Evolutionary conservation across 64 coral and sea anemone species (phyloP).

Genomic region (Acropora tenuis): DNA sequence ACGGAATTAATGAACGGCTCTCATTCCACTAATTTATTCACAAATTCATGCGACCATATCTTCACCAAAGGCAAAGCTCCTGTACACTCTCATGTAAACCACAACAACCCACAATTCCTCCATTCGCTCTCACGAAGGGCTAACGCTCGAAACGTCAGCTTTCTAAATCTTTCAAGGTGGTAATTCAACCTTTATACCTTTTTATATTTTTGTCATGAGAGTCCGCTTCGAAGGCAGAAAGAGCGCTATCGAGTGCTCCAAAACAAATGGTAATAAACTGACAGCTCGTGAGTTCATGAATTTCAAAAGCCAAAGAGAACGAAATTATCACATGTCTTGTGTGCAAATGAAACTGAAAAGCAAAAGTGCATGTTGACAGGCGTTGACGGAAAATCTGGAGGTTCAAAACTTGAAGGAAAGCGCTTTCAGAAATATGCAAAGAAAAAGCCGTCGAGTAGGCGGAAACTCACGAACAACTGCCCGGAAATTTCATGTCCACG

Average conservation of each 20-base stretch:
- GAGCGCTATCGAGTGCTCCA: constrained; percentile 30
- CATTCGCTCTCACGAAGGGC: too few relatives aligned
- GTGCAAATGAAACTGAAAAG: constrained; percentile 28
- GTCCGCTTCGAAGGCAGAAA: background rate
- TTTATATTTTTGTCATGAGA: too few relatives aligned
- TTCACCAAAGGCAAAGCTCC: too few relatives aligned
- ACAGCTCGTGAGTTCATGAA: background rate
- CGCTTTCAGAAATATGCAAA: constrained; percentile 40
- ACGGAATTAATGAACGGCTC: too few relatives aligned
- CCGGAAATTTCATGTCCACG: constrained; percentile 38
- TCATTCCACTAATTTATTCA: too few relatives aligned
- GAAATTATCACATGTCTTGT: constrained; percentile 27
- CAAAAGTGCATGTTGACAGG: too few relatives aligned
- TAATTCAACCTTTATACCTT: too few relatives aligned
- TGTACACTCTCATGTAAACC: too few relatives aligned
- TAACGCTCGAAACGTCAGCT: too few relatives aligned
- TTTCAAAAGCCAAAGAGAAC: constrained; percentile 43
- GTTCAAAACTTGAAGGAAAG: constrained; percentile 19
- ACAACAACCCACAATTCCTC: too few relatives aligned
- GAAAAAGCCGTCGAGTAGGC: constrained; percentile 43
- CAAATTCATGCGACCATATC: too few relatives aligned
- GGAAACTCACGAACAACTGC: constrained; percentile 39
- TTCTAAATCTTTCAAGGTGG: too few relatives aligned
- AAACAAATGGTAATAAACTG: constrained; percentile 38
- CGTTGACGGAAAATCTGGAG: background rate